Evolutionary conservation across 2,888 invertebrate genomes (phyloP).

Genomic region (Ichneumon xanthorius): DNA sequence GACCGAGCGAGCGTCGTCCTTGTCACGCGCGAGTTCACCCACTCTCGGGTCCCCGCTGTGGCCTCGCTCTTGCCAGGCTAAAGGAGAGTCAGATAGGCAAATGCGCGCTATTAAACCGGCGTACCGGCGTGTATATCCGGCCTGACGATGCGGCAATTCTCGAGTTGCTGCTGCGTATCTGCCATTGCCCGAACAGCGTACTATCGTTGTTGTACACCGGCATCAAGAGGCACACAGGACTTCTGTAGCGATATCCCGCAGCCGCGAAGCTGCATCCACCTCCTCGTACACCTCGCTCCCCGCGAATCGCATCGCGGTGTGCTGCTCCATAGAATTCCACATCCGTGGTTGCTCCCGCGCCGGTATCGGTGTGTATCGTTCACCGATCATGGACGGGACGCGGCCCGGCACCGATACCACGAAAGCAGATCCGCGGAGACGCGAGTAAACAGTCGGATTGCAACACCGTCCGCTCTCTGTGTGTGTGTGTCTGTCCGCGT

Average conservation of each 20-base stretch:
- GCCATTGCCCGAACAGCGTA: conserved; percentile 59
- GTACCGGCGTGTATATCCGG: conserved; percentile 72
- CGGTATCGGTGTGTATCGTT: conserved; percentile 30
- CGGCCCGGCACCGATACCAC: conserved; percentile 39
- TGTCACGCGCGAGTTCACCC: conserved; percentile 47
- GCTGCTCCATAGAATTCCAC: conserved; percentile 12
- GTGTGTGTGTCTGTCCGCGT: too few relatives aligned
- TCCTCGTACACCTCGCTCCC: conserved; percentile 16
- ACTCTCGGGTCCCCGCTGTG: conserved; percentile 5
- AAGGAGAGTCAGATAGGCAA: conserved; percentile 72
- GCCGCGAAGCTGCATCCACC: conserved; percentile 38
- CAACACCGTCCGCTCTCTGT: background rate
- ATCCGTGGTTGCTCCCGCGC: conserved; percentile 11
- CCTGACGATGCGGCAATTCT: conserved; percentile 68
- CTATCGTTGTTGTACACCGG: conserved; percentile 27
- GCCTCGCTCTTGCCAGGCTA: conserved; percentile 42
- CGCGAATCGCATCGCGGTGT: conserved; percentile 56
- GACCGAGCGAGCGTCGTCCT: conserved; percentile 40
- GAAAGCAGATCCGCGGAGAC: conserved; percentile 46
- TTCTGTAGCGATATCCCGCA: conserved; percentile 44
- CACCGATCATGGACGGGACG: conserved; percentile 33
- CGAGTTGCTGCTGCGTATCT: conserved; percentile 65
- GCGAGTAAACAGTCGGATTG: conserved; percentile 40
- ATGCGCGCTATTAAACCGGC: conserved; percentile 73
- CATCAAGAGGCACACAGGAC: conserved; percentile 15